Percentiles rank a stretch among this genome's conserved stretches.
These are phyloP conservation scores for Standfussiana lucernea DNA, from an alignment of 2,888 invertebrate species.

Conservation along the genomic window DNA sequence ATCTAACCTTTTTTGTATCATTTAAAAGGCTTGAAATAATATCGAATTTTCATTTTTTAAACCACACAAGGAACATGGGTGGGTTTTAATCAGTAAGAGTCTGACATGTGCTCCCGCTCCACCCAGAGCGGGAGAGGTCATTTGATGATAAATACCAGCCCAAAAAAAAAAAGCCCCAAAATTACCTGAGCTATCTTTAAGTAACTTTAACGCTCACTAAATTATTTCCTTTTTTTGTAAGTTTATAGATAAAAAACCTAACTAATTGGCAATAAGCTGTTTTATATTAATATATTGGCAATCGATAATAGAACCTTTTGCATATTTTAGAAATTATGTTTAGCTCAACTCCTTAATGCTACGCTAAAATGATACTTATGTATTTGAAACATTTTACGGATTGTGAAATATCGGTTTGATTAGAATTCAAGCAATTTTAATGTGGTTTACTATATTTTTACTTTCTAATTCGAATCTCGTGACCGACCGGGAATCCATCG, in stretches of 20 bases:
- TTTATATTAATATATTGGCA: conserved; percentile 4
- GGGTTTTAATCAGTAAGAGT: no score
- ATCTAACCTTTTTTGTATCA: not conserved
- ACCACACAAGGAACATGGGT: no score
- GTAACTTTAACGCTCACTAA: not conserved
- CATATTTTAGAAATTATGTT: conserved; percentile 27
- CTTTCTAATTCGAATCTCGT: conserved; percentile 80
- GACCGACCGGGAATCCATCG: conserved; percentile 59
- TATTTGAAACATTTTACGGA: conserved; percentile 2
- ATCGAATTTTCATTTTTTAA: not conserved
- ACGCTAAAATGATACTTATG: conserved; percentile 7
- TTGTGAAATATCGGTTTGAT: conserved; percentile 69
- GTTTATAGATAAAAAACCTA: not conserved
- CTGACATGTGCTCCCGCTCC: no score
- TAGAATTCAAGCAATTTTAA: conserved; percentile 70
- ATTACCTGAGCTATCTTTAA: not conserved
- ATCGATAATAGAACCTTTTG: not conserved
- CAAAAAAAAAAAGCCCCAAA: no score
- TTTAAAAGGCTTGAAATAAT: not conserved
- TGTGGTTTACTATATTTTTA: conserved; percentile 67
- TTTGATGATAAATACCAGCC: no score
- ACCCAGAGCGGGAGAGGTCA: no score
- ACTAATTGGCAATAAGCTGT: not conserved
- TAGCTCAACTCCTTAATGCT: not conserved
- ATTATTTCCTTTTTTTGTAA: not conserved